Evolutionary conservation across 1,140 invertebrate genomes (phyloP), one percentile per base, ranked within the genome.

Genomic region (Pomacea maculata): DNA sequence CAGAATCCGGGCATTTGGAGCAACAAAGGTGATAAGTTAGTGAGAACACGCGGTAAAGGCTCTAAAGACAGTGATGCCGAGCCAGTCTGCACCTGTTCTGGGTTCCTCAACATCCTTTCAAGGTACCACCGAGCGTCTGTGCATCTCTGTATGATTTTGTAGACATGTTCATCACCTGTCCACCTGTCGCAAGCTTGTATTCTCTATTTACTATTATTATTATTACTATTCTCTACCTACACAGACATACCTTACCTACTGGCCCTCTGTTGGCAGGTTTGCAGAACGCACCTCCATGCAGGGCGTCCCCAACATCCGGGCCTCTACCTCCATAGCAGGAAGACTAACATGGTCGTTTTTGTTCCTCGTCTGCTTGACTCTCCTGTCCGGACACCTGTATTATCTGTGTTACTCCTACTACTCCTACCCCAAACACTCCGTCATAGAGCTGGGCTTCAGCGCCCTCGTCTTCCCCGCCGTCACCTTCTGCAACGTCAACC

Each of bases 401-500:
- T 82, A 81, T 67, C 74, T 82, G 19, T 80, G 67, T 9, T 61
- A 72, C 57, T 81, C 81, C 57, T 86, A 77, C 54, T 83, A 80
- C 65, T 29, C 63, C n/a, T 86, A 70, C 21, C 84, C 84, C 21
- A 82, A 81, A 57, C 64, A 78, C 34, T 80, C 84, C 64, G 78
- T 78, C 19, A 54, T 82, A 17, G 64, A 73, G 3, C 75, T 84
- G n/a, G 83, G 83, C 61, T 84, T 84, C 78, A 70, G 81, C 19
- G 76, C 81, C n/a, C 76, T 88, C 25, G 61, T 64, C 9, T 87
- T 87, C 78, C 87, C 87, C 1, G 86, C 87, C 21, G 83, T 88
- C 14, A 87, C 87, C 19, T 78, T 88, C 67, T 88, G 87, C 79
- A 88, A 87, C 71, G 77, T 85, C 45, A 88, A 88, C 76, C 83